phyloP scores from a whole-genome alignment of 2,113 vertebrate genomes.

The Etheostoma spectabile region DNA sequence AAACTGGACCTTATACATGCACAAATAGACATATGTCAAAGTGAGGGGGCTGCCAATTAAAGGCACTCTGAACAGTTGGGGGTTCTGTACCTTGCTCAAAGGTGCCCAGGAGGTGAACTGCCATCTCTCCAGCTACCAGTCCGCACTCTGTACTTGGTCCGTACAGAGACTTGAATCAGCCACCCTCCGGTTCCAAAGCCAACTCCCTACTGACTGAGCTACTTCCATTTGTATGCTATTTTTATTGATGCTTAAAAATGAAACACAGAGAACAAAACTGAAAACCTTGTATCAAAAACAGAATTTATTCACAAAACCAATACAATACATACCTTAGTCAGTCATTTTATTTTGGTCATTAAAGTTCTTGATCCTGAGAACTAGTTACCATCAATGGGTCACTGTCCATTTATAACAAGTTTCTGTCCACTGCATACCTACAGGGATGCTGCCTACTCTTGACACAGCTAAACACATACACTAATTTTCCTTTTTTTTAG shows the following conservation, averaged over 20 bases:
- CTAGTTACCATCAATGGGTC: background rate
- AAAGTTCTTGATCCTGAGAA: background rate
- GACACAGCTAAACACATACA: slow-evolving; percentile 35
- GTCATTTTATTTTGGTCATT: slow-evolving; percentile 4
- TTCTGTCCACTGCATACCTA: slow-evolving; percentile 20
- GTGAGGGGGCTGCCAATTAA: too few species aligned
- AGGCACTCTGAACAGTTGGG: too few species aligned
- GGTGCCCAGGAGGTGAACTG: too few species aligned
- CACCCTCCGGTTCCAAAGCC: too few species aligned
- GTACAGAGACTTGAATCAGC: too few species aligned
- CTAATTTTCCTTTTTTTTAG: slow-evolving; percentile 53
- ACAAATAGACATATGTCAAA: too few species aligned
- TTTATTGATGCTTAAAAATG: background rate
- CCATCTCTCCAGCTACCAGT: too few species aligned
- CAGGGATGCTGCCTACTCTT: slow-evolving; percentile 15
- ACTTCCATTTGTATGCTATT: background rate
- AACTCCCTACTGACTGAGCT: too few species aligned
- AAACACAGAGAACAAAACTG: background rate
- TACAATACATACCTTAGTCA: background rate
- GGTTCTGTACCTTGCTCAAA: too few species aligned
- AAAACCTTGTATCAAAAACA: background rate
- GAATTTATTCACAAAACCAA: background rate
- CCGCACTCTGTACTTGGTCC: too few species aligned
- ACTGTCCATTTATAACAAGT: slow-evolving; percentile 4
- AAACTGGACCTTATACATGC: too few species aligned